Percentiles rank a stretch among this genome's conserved stretches.
Conservation (phyloP, 2,888 invertebrate genomes). For the Chromoteleia sp. region DNA sequence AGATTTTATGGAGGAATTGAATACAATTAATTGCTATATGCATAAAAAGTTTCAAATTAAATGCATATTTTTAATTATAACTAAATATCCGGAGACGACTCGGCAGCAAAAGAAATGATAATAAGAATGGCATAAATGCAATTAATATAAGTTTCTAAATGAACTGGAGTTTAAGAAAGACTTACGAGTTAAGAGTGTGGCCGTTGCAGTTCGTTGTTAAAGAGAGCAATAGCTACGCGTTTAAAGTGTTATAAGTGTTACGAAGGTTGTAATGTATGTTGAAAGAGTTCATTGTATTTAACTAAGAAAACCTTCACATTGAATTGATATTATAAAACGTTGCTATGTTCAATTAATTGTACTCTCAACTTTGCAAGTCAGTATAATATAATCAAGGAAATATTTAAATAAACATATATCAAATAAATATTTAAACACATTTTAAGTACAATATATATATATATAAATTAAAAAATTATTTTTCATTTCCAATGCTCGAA, state of each 20-base stretch:
- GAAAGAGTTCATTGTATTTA: conserved; percentile 67
- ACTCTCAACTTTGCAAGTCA: background rate
- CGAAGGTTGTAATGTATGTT: conserved; percentile 62
- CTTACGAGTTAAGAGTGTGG: conserved; percentile 78
- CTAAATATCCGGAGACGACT: conserved; percentile 27
- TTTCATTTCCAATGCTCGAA: too few relatives aligned
- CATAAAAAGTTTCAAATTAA: conserved; percentile 34
- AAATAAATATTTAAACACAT: background rate
- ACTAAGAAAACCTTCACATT: conserved; percentile 51
- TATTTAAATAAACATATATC: too few relatives aligned
- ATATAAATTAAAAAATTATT: background rate
- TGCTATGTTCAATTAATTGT: background rate
- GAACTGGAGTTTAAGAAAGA: conserved; percentile 62
- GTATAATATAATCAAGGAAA: too few relatives aligned
- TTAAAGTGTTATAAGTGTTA: conserved; percentile 65
- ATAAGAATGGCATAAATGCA: conserved; percentile 47
- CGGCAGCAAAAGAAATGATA: conserved; percentile 56
- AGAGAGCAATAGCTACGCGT: conserved; percentile 76
- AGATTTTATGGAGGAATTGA: background rate
- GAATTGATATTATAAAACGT: conserved; percentile 33
- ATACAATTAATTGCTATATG: conserved; percentile 25
- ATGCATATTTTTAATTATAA: conserved; percentile 23
- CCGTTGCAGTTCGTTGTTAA: conserved; percentile 83
- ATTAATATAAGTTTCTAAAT: conserved; percentile 55
- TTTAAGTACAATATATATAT: too few relatives aligned